phyloP scores from a whole-genome alignment of 2,797 vertebrate genomes.

The Lates japonicus region DNA sequence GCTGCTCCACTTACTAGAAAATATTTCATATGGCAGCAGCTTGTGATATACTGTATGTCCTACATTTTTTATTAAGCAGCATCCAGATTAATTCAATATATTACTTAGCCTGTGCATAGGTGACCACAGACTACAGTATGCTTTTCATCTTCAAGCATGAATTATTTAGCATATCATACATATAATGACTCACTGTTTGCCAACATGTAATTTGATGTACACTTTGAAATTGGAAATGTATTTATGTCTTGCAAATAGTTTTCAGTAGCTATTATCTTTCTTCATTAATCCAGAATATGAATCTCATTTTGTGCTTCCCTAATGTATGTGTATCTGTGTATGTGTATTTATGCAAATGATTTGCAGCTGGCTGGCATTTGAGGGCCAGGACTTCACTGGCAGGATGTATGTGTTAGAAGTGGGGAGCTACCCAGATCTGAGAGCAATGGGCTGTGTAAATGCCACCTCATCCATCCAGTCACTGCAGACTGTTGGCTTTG shows the following conservation, averaged over 20 bases:
- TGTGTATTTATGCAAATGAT: slow-evolving; percentile 18
- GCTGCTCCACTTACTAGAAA: slow-evolving; percentile 16
- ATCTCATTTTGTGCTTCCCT: slow-evolving; percentile 4
- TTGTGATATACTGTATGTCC: background rate
- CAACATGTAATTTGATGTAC: background rate
- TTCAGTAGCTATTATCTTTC: background rate
- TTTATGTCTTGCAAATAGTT: background rate
- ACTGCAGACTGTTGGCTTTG: slow-evolving; percentile 88
- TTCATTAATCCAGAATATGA: background rate
- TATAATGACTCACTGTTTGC: background rate
- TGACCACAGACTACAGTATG: background rate
- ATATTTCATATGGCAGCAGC: slow-evolving; percentile 2
- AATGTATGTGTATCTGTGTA: background rate
- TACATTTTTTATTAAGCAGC: background rate
- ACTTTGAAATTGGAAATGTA: background rate
- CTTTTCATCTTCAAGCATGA: slow-evolving; percentile 6
- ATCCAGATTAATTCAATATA: slow-evolving; percentile 6
- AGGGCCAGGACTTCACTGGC: slow-evolving; percentile 87
- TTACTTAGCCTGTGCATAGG: background rate
- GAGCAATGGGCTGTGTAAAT: slow-evolving; percentile 88
- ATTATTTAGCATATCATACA: background rate
- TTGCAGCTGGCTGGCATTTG: slow-evolving; percentile 91
- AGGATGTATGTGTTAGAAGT: slow-evolving; percentile 93
- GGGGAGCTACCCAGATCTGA: slow-evolving; percentile 91
- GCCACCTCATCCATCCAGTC: slow-evolving; percentile 86